Evolutionary conservation across 2,797 vertebrate genomes (phyloP), one percentile per base, ranked within the genome.

Genomic region (Aldrovandia affinis): DNA sequence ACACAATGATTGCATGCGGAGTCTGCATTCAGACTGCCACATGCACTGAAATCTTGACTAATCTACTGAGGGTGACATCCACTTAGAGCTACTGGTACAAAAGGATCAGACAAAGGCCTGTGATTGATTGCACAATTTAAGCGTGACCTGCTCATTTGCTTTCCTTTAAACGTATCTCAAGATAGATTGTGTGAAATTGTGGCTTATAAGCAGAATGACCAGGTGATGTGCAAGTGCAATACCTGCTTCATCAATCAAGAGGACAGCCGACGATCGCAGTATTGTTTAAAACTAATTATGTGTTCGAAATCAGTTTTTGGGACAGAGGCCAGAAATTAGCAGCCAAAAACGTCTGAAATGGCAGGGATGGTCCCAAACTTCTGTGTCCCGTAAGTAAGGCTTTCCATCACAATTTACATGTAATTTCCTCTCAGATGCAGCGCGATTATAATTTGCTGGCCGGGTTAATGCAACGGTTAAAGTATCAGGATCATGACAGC

Each of bases 221-320:
- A 22, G 50, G 83, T 36, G 83, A 39, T 20, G 30, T 33, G 30
- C 44, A 15, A 65, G 59, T 44, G 33, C n/a, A 33, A 44, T 39
- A 73, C 20, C 83, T 6, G 78, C 25, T 14, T 63, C 78, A 81
- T 84, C 83, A 68, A 84, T 84, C 83, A 84, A 55, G 28, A 52
- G 78, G 78, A 81, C 61, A 44, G 33, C 50, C 28, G 47, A 55
- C 52, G 44, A 42, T 39, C 33, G 79, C 5, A 57, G 78, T 61
- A 80, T 68, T 81, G 83, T 81, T 80, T 54, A 22, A 57, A 73
- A 73, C 59, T 55, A 84, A 81, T 55, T 70, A 84, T 55, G 47
- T 42, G 63, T 68, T 84, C 63, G 10, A 30, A 47, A 28, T 63
- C 57, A 39, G 75, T 36, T 44, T 30, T 70, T 18, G 25, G 61